phyloP scores from a whole-genome alignment of 2,888 invertebrate species.

The Adelognathus sp. region DNA sequence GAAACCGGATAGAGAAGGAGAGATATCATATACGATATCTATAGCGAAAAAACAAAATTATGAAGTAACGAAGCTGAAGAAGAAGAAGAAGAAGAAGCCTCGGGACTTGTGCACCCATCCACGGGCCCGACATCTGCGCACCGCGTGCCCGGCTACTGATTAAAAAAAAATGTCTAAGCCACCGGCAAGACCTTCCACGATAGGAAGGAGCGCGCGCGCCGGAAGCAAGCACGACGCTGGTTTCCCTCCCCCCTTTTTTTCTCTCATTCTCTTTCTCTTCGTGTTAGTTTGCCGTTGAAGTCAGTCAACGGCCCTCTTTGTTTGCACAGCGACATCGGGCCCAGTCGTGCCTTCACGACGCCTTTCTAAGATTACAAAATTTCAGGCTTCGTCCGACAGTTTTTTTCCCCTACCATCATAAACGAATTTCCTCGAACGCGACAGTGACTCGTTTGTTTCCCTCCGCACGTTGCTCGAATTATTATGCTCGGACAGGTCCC shows the following conservation, averaged over 20 bases:
- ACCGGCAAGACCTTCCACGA: conserved; percentile 36
- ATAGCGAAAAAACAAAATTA: conserved; percentile 21
- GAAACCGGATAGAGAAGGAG: not conserved
- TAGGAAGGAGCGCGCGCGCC: conserved; percentile 48
- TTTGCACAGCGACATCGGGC: conserved; percentile 40
- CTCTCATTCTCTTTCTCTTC: not conserved
- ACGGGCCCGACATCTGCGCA: conserved; percentile 59
- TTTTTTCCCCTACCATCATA: not conserved
- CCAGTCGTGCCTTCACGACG: conserved; percentile 58
- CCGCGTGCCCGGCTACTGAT: conserved; percentile 54
- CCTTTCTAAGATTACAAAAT: conserved; percentile 66
- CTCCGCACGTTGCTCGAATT: conserved; percentile 3
- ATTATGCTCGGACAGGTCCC: conserved; percentile 44
- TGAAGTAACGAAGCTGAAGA: too few species aligned
- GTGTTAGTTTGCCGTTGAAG: conserved; percentile 32
- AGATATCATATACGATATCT: conserved; percentile 30
- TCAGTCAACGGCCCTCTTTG: conserved; percentile 31
- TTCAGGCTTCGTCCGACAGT: conserved; percentile 57
- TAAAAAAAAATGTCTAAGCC: conserved; percentile 13
- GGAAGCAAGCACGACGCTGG: conserved; percentile 34
- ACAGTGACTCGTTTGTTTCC: conserved; percentile 16
- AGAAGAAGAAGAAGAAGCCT: conserved; percentile 26
- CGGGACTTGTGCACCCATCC: conserved; percentile 36
- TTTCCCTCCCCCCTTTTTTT: conserved; percentile 22
- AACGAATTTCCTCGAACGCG: conserved; percentile 23